Evolutionary conservation across 2,797 vertebrate genomes (phyloP), one percentile per base, ranked within the genome.

Genomic region (Acanthurus lineatus): DNA sequence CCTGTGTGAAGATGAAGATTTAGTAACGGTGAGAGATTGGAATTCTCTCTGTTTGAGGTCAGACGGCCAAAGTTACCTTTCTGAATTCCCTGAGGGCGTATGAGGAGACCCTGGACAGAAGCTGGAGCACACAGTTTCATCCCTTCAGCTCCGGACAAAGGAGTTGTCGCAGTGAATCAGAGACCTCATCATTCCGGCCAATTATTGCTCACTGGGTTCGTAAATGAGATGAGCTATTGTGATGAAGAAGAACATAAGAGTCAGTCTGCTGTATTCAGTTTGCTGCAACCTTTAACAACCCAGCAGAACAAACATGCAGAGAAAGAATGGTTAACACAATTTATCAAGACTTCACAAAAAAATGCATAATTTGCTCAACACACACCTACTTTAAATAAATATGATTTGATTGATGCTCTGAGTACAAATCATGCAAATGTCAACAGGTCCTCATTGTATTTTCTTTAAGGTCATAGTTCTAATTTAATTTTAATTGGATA

Each of bases 31-130:
- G 84, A 90, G 89, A 93, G 90, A 93, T 89, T 89, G 93, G 93
- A 95, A 94, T 95, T 94, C 93, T 91, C 89, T 90, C 82, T 72
- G 89, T 79, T 79, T 78, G 91, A 91, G 95, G 94, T 95, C 95
- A 94, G 77, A 79, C 78, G 91, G 93, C 78, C 93, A 92, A 84
- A 90, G 88, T 89, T 92, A 93, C 93, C 90, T 90, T 91, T 86
- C 90, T 84, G 70, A 78, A 77, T 78, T 84, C 88, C 89, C 90
- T n/a, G 56, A 83, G 84, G 84, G 78, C 78, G 71, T 58, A 75
- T 86, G 82, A 87, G 85, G 73, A 85, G 88, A 89, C 62, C 65
- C 71, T 25, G 62, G 77, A 85, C 81, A 57, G 73, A 67, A 77
- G 69, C 83, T 58, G 83, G 40, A 86, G 68, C 45, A 6, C 79